Conservation (phyloP, 2,888 invertebrate species). For the Tholera decimalis region DNA sequence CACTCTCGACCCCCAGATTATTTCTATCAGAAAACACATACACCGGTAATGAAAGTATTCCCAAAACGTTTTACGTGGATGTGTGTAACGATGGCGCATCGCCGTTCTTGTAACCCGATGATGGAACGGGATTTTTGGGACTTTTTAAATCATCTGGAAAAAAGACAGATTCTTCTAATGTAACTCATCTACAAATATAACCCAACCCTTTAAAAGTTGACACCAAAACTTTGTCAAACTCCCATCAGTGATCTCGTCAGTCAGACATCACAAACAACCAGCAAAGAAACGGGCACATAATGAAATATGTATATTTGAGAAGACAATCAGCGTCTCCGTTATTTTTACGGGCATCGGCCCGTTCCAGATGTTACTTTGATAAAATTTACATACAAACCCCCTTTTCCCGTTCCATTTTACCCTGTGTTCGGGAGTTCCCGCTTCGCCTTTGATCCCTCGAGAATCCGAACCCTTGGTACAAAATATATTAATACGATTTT, state of each 20-base stretch:
- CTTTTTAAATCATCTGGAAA: no score
- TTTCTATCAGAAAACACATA: no score
- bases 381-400: constrained; percentile 67
- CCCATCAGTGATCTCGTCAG: constrained; percentile 42
- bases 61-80: no score
- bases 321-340: constrained; percentile 64
- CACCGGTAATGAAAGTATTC: no score
- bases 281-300: constrained; percentile 47
- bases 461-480: constrained; percentile 61
- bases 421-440: constrained; percentile 43
- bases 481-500: constrained; percentile 66
- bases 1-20: no score
- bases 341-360: constrained; percentile 62
- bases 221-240: constrained; percentile 15
- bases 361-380: constrained; percentile 67
- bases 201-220: neutral
- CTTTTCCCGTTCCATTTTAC: constrained; percentile 44
- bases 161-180: neutral
- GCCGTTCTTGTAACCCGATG: no score
- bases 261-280: constrained; percentile 49
- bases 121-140: no score
- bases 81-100: no score
- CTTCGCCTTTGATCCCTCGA: constrained; percentile 63
- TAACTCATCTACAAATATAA: neutral
- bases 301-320: constrained; percentile 66